Evolutionary conservation across 2,113 vertebrate species (phyloP), one percentile per base, ranked within the genome.

Genomic region (Dicerorhinus sumatrensis): DNA sequence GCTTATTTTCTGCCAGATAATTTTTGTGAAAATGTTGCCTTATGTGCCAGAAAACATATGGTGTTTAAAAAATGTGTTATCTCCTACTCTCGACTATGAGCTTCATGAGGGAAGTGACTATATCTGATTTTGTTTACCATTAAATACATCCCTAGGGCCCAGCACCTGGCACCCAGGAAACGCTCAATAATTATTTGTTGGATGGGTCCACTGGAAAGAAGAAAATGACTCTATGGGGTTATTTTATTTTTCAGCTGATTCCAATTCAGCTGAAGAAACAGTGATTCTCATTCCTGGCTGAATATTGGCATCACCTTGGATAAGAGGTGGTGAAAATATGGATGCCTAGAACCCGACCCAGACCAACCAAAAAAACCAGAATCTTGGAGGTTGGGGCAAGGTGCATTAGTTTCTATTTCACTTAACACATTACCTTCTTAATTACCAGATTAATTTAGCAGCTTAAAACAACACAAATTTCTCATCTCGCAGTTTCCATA

Each of bases 221-320:
- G 48, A 70, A 62, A 88, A 91, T 11, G 67, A 77, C 42, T 79
- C 16, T 27, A 79, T 8, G 7, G 39, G 21, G 51, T 54, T 54
- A 54, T 54, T 25, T 97, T 94, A 87, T 56, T 88, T 97, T 97
- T 82, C 77, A 91, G 33, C 29, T 51, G 31, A 67, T 62, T 94
- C 8, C 8, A 48, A 39, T 91, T 83, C 31, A 42, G 7, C 69
- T 87, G 2, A 16, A 56, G 42, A 46, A 56, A 51, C 33, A 81
- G 6, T 92, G 21, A 63, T 91, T 93, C 10, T 81, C 18, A 46
- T 87, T 92, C 9, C 62, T 73, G 33, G 31, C 17, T 91, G 31
- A 87, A 60, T 77, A 77, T 51, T 51, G 72, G 21, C 29, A 72
- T 65, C 21, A 69, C 20, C 14, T 83, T 75, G 25, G 5, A n/a